Evolutionary conservation across 2,797 vertebrate genomes (phyloP).

Genomic region (Chelonia mydas): DNA sequence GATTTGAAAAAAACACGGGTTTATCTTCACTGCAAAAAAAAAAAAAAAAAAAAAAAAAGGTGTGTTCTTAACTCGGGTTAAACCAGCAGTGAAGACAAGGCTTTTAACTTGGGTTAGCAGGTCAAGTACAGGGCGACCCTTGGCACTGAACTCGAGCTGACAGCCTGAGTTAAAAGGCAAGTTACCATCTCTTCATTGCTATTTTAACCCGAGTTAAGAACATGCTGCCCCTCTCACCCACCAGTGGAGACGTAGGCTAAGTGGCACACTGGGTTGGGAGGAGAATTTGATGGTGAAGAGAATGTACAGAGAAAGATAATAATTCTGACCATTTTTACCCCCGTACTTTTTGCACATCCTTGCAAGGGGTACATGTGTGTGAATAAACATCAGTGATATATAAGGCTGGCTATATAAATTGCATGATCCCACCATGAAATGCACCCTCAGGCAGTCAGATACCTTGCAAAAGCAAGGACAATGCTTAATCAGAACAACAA

Average conservation of each 20-base stretch:
- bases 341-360: background rate
- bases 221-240: background rate
- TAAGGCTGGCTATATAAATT: constrained; percentile 11
- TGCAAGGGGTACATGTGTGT: background rate
- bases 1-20: background rate
- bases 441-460: background rate
- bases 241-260: background rate
- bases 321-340: background rate
- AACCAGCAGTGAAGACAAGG: no score
- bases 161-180: no score
- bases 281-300: background rate
- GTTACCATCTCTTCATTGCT: background rate
- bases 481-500: constrained; percentile 36
- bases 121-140: background rate
- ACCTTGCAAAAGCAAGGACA: background rate
- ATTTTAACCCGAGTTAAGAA: background rate
- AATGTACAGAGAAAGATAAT: background rate
- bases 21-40: no score
- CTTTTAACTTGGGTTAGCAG: background rate
- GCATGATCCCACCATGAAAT: background rate
- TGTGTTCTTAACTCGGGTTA: no score
- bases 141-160: background rate
- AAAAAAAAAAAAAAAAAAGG: no score
- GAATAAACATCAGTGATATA: background rate
- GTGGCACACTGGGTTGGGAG: background rate